Base-by-base conservation (phyloP, 2,888 invertebrate genomes). In the Belgica antarctica region DNA sequence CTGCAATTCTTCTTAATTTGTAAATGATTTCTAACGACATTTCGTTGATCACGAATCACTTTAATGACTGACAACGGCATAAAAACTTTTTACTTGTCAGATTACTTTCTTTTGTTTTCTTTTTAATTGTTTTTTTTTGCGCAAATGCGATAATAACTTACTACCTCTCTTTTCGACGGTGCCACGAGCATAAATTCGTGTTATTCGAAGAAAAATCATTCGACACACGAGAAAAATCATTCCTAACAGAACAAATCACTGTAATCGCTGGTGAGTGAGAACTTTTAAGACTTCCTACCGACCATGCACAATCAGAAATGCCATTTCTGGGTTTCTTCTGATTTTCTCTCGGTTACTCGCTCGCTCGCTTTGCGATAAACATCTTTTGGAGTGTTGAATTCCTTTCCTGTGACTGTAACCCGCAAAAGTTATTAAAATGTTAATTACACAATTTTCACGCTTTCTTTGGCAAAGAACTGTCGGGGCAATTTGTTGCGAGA, bases 391-490 rank as follows among this genome's bases (percentile, higher is more conserved):
- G 2, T 4, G 24, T 24, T 24, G 41, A 52, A 52, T 8, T 22
- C 52, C 19, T 17, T 52, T 52, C n/a, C 52, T 52, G 52, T 52
- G 24, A 27, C 28, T 62, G 27, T 31, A 34, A 36, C 17, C 62
- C 8, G 34, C 7, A 62, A 36, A 36, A 31, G 62, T 36, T 62
- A 62, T 36, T 62, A 62, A 31, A 62, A 62, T 62, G 12, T 17
- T 62, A 62, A 62, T 62, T 62, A 36, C 34, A 27, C 34, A 62
- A 34, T 62, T 34, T 62, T 62, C 59, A 59, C 59, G 59, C 59
- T 59, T 59, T 59, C 59, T 27, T 59, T 27, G 22, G 27, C 59
- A n/a, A 3, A 59, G 19, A 17, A 62, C 15, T 19, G 17, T 34
- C 25, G 15, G 34, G 17, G 62, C 25, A 62, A 62, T 7, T 3